Conservation (phyloP, 2,113 vertebrate genomes). For the Seriola rivoliana region DNA sequence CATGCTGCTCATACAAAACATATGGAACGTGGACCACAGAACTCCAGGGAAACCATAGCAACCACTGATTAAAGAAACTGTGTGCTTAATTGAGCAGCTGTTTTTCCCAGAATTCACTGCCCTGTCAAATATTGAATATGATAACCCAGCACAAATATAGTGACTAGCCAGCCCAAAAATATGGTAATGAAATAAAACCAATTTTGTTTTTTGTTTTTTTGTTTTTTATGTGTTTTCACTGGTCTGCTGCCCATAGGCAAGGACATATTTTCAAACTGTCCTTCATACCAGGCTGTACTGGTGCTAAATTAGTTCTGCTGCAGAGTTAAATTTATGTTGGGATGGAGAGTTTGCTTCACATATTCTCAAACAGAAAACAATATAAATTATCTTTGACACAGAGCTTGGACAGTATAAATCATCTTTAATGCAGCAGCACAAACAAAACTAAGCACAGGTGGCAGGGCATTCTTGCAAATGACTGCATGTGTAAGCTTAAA, state of each 20-base stretch:
- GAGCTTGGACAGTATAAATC: constrained; percentile 37
- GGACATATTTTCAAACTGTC: constrained; percentile 46
- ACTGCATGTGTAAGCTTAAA: background rate
- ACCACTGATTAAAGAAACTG: constrained; percentile 65
- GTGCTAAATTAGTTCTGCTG: constrained; percentile 44
- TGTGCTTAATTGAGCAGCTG: constrained; percentile 70
- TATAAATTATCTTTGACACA: constrained; percentile 40
- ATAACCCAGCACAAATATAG: constrained; percentile 49
- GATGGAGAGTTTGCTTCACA: constrained; percentile 29
- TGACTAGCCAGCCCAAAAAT: constrained; percentile 36
- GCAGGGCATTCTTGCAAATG: constrained; percentile 14
- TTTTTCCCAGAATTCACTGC: constrained; percentile 41
- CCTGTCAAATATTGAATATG: constrained; percentile 60
- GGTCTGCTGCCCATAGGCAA: constrained; percentile 44
- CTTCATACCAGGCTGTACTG: constrained; percentile 58
- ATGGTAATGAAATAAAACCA: constrained; percentile 31
- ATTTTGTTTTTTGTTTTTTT: background rate
- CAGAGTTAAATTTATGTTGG: constrained; percentile 39
- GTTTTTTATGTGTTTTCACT: constrained; percentile 20
- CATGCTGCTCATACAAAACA: constrained; percentile 58
- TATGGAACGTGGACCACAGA: constrained; percentile 43
- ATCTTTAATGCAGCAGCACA: constrained; percentile 34
- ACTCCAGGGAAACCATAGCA: constrained; percentile 60
- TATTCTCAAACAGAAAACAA: constrained; percentile 33
- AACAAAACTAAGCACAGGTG: constrained; percentile 29